Evolutionary conservation across 1,140 invertebrate genomes (phyloP).

Genomic region (Copidosoma floridanum): DNA sequence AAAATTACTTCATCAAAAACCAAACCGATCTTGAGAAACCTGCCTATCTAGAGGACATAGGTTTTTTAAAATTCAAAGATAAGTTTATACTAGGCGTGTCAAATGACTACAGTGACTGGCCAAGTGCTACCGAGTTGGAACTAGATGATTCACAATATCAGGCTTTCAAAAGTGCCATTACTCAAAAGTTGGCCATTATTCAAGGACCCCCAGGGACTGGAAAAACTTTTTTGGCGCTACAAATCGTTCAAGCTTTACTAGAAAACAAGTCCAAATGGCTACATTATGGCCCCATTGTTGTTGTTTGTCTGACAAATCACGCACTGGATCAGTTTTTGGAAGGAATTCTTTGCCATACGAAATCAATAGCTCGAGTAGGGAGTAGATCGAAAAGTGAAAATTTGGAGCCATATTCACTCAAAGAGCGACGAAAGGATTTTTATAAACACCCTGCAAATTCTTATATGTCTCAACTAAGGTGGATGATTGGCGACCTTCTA

Average conservation of each 20-base stretch:
- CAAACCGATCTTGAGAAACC: background rate
- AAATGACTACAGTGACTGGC: background rate
- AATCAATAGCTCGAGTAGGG: slow-evolving; percentile 70
- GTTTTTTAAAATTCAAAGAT: too few relatives aligned
- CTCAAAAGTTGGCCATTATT: slow-evolving; percentile 69
- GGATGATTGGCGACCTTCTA: background rate
- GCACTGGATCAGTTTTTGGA: too few relatives aligned
- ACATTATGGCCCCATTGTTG: slow-evolving; percentile 62
- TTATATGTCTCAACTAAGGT: background rate
- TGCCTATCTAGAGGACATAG: background rate
- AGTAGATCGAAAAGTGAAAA: slow-evolving; percentile 65
- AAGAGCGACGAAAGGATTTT: background rate
- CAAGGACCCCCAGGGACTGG: slow-evolving; percentile 57
- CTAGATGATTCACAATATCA: slow-evolving; percentile 62
- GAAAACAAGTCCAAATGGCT: slow-evolving; percentile 49
- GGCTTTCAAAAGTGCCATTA: slow-evolving; percentile 62
- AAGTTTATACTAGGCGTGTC: too few relatives aligned
- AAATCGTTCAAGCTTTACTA: slow-evolving; percentile 64
- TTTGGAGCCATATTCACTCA: slow-evolving; percentile 53
- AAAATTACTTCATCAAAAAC: background rate
- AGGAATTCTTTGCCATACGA: slow-evolving; percentile 60
- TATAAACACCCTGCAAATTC: background rate
- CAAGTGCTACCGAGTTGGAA: slow-evolving; percentile 38
- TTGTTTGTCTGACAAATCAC: too few relatives aligned
- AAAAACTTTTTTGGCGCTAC: too few relatives aligned